A percentile compares a stretch with the other conserved stretches of the same genome.
These are phyloP conservation scores for Pelodytes ibericus DNA, from an alignment of 2,797 vertebrate genomes.

Conservation along the genomic window DNA sequence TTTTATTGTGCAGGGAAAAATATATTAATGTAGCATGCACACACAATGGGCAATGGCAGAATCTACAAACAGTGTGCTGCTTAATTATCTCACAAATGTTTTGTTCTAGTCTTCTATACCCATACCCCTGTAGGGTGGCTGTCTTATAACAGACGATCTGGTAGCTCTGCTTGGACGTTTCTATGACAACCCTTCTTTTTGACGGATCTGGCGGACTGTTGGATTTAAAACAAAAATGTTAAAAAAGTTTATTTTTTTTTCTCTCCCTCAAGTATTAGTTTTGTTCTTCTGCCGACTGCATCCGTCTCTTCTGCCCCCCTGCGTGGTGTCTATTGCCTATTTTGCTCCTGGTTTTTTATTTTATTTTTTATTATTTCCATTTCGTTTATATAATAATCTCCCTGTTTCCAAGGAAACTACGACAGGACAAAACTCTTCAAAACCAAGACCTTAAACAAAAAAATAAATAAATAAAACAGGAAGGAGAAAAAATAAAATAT, in stretches of 20 bases:
- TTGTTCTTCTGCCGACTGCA: conserved; percentile 40
- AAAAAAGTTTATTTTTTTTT: conserved; percentile 60
- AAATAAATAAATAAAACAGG: not conserved
- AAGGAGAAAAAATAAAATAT: not conserved
- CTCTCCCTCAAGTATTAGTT: conserved; percentile 38
- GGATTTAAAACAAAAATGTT: conserved; percentile 71
- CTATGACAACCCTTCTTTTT: conserved; percentile 66
- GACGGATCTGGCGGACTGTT: conserved; percentile 64
- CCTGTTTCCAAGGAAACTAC: conserved; percentile 64
- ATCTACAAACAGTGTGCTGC: conserved; percentile 57
- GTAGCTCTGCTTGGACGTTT: conserved; percentile 62
- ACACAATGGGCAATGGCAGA: conserved; percentile 41
- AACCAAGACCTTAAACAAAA: conserved; percentile 27
- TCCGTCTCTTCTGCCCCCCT: conserved; percentile 46
- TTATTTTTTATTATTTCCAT: too few species aligned
- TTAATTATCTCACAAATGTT: conserved; percentile 70
- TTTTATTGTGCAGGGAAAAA: conserved; percentile 5
- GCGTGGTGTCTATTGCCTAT: conserved; percentile 43
- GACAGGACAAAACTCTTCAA: conserved; percentile 60
- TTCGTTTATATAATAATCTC: conserved; percentile 66
- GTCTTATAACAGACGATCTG: not conserved
- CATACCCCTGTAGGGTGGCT: conserved; percentile 66
- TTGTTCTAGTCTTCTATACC: conserved; percentile 67
- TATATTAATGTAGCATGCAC: conserved; percentile 13
- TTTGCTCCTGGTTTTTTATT: conserved; percentile 58